phyloP scores from a whole-genome alignment of 1,140 invertebrate species.

The Hormaphis cornu region DNA sequence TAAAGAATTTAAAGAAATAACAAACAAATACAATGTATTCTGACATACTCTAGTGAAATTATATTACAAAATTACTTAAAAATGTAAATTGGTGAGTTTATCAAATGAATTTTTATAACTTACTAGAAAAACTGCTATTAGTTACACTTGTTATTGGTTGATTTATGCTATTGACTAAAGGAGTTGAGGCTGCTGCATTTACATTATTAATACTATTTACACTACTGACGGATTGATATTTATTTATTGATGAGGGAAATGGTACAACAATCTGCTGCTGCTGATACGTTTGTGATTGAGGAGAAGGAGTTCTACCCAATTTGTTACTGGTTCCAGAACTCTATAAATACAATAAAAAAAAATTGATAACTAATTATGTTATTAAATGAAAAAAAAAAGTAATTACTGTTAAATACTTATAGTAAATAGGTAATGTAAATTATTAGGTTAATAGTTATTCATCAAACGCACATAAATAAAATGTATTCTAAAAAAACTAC shows the following conservation, averaged over 20 bases:
- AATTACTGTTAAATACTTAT: too few species aligned
- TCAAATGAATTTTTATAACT: background rate
- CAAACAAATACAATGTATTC: too few species aligned
- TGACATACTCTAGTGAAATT: too few species aligned
- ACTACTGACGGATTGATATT: too few species aligned
- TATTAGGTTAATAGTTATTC: too few species aligned
- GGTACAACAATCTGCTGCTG: conserved; percentile 1
- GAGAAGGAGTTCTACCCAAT: conserved; percentile 10
- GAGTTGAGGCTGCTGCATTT: background rate
- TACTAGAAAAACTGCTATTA: conserved; percentile 10
- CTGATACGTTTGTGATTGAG: background rate
- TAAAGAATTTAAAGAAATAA: too few species aligned
- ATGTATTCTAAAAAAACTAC: too few species aligned
- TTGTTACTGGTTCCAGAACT: conserved; percentile 2
- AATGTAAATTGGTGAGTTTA: too few species aligned
- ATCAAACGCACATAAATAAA: too few species aligned
- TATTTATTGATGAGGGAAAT: conserved; percentile 4
- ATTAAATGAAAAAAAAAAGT: too few species aligned
- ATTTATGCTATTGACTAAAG: background rate
- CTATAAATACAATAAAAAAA: background rate
- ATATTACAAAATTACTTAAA: too few species aligned
- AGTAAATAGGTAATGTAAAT: too few species aligned
- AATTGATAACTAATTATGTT: background rate
- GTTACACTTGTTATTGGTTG: background rate
- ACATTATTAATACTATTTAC: background rate